A percentile compares a stretch with the other conserved stretches of the same genome.
Conservation (phyloP, 2,113 vertebrate genomes). For the Chaetodon trifascialis region DNA sequence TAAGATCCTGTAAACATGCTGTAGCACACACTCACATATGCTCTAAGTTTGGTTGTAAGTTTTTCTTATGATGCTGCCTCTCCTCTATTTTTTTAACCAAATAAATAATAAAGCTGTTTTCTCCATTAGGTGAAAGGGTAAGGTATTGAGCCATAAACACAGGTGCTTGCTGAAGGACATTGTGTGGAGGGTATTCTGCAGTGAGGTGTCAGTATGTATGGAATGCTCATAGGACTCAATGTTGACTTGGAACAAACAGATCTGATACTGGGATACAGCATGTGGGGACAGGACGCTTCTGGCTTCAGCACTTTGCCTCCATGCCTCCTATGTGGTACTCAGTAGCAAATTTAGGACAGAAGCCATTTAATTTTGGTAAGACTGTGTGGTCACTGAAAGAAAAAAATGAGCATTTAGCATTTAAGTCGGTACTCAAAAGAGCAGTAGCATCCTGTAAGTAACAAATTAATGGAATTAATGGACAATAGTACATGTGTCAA, state of each 20-base stretch:
- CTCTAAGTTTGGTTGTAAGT: neutral
- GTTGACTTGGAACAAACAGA: conserved; percentile 83
- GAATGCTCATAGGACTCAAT: conserved; percentile 79
- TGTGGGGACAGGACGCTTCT: conserved; percentile 52
- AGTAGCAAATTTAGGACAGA: neutral
- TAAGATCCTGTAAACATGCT: neutral
- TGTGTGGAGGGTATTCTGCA: conserved; percentile 80
- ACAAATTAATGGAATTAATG: neutral
- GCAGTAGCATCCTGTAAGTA: neutral
- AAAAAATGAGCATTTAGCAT: neutral
- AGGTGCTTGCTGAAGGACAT: conserved; percentile 71
- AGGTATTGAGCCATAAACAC: conserved; percentile 63
- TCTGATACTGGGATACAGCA: conserved; percentile 70
- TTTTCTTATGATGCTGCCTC: neutral
- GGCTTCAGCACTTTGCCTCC: conserved; percentile 25
- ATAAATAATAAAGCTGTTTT: neutral
- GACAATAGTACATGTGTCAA: neutral
- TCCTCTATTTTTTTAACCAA: neutral
- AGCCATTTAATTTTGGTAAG: neutral
- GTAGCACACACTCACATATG: neutral
- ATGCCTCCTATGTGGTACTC: neutral
- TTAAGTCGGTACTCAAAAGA: neutral
- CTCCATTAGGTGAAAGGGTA: conserved; percentile 52
- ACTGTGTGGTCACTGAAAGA: neutral
- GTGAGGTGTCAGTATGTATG: conserved; percentile 79